Evolutionary conservation across 2,888 invertebrate species (phyloP), one percentile per base, ranked within the genome.

Genomic region (Hofmannophila pseudospretella): DNA sequence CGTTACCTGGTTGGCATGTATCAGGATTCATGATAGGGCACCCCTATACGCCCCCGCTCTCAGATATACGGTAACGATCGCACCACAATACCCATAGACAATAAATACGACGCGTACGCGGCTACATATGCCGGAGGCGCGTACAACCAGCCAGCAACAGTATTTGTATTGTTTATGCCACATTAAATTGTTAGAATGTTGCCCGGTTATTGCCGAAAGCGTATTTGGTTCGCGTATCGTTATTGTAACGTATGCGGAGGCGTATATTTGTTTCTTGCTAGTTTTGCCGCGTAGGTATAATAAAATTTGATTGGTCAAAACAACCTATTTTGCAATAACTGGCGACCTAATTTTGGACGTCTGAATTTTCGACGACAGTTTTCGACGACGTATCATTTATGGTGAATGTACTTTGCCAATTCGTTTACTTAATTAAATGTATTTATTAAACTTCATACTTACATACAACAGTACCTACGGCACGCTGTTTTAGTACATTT

Each of bases 151-250:
- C 58, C 51, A 56, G 59, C 57, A 63, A 71, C 57, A 65, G 74
- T 76, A 75, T 82, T 81, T 66, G 77, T 81, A 84, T 84, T 85
- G 85, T 86, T 84, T 84, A 85, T 82, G 65, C 62, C 58, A 72
- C 72, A 86, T 86, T 86, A 82, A 86, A 86, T 85, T 84, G 84
- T 76, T 82, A 73, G 74, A 86, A 84, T 80, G 82, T 77, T 76
- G 75, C 74, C 68, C 69, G 71, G 81, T 82, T 85, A 85, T 84
- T 85, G 82, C 80, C 74, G 71, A 80, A 79, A 85, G 72, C 78
- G 81, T 82, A 82, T 84, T 84, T 70, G 80, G 76, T 76, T 66
- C 68, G 70, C 67, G 70, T 78, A 74, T 74, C 63, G 73, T 70
- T 67, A 63, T 68, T 74, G 74, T 59, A 60, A 58, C 54, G 59